These are phyloP conservation scores for Microctenopoma lineatum DNA, from an alignment of 2,797 vertebrate species.

Conservation along the genomic window DNA sequence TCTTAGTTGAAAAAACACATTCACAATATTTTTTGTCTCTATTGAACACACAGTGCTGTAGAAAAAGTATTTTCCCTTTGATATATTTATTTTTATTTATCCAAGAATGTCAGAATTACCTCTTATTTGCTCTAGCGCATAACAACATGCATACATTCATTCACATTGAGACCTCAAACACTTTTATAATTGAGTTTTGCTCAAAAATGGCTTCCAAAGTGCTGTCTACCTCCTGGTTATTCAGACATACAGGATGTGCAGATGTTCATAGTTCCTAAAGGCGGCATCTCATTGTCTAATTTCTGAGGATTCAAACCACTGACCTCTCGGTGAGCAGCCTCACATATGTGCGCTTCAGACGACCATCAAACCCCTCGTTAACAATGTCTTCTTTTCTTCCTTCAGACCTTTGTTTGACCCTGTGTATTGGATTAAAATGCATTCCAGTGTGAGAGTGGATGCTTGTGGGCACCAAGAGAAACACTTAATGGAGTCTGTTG, in stretches of 20 bases:
- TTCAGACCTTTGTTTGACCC: slow-evolving; percentile 55
- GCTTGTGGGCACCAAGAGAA: slow-evolving; percentile 54
- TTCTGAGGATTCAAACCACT: slow-evolving; percentile 15
- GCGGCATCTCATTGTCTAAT: neutral
- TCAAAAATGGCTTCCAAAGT: slow-evolving; percentile 22
- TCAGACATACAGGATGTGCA: slow-evolving; percentile 6
- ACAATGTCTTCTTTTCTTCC: slow-evolving; percentile 19
- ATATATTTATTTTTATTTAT: no score
- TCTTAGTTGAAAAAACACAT: no score
- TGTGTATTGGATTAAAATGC: slow-evolving; percentile 59
- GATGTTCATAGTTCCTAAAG: neutral
- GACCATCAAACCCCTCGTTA: slow-evolving; percentile 3
- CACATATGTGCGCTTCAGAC: neutral
- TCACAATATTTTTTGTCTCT: no score
- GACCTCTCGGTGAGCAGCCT: neutral
- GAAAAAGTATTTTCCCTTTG: no score
- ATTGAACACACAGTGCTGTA: no score
- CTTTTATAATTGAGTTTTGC: slow-evolving; percentile 2
- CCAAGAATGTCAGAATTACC: neutral
- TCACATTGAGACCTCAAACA: slow-evolving; percentile 23
- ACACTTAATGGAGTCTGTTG: slow-evolving; percentile 56
- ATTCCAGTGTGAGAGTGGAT: slow-evolving; percentile 55
- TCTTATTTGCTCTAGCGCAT: no score
- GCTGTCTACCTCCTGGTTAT: neutral
- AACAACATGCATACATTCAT: no score